Conservation (phyloP, 2,113 vertebrate species). For the Columba janthina region DNA sequence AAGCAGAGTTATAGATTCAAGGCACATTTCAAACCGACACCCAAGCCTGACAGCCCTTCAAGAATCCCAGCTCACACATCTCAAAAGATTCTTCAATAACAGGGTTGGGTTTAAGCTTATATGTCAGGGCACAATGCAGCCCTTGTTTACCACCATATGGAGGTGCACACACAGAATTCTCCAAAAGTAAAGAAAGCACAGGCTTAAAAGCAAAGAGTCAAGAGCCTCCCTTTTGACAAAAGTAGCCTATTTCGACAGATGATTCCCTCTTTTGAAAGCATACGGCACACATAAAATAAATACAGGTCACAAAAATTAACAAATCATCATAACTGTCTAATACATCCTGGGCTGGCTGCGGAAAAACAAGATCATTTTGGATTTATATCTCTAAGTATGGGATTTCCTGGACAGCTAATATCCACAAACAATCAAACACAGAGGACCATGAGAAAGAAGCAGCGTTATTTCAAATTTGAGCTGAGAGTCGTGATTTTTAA, state of each 20-base stretch:
- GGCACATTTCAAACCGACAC: constrained; percentile 71
- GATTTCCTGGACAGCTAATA: constrained; percentile 85
- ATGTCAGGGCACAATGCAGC: constrained; percentile 73
- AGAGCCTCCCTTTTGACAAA: constrained; percentile 70
- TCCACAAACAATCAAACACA: constrained; percentile 81
- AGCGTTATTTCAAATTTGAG: constrained; percentile 80
- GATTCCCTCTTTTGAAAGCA: constrained; percentile 72
- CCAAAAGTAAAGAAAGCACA: constrained; percentile 66
- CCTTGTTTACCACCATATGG: constrained; percentile 75
- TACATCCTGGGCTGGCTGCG: constrained; percentile 78
- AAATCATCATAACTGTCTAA: constrained; percentile 81
- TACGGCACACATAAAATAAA: constrained; percentile 79
- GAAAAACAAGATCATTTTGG: constrained; percentile 82
- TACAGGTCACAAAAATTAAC: constrained; percentile 80
- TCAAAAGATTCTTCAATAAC: constrained; percentile 72
- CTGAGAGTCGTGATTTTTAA: constrained; percentile 76
- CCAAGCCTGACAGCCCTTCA: constrained; percentile 73
- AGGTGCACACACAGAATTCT: constrained; percentile 65
- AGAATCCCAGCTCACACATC: constrained; percentile 71
- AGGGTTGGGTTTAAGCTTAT: constrained; percentile 66
- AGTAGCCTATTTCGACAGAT: constrained; percentile 73
- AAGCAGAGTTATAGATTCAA: constrained; percentile 70
- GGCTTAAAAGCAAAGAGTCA: constrained; percentile 66
- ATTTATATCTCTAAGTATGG: constrained; percentile 82
- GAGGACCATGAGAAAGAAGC: constrained; percentile 72